These are phyloP conservation scores for Pituophis catenifer DNA, from an alignment of 2,113 vertebrate genomes.

Conservation along the genomic window DNA sequence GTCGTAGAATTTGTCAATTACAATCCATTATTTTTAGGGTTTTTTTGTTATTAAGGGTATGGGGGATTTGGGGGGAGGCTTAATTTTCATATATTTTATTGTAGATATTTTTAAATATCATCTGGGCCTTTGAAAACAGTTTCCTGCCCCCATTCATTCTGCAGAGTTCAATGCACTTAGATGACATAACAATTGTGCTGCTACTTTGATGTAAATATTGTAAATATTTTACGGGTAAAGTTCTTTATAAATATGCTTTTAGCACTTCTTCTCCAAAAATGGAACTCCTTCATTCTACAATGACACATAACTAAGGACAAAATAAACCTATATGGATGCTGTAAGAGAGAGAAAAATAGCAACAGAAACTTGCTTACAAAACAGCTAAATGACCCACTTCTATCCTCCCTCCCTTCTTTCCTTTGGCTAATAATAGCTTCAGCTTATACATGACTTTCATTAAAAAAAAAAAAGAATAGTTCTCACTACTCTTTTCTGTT, in stretches of 20 bases:
- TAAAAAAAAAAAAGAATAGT: background rate
- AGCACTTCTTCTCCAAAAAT: slow-evolving; percentile 9
- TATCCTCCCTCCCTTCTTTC: background rate
- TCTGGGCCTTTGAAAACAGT: background rate
- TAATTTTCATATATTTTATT: background rate
- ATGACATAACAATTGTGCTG: background rate
- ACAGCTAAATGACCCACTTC: background rate
- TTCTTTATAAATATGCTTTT: accelerated
- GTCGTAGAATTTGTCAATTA: background rate
- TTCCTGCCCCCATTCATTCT: background rate
- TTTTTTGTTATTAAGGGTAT: background rate
- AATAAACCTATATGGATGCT: slow-evolving; percentile 60
- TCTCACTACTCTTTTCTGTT: background rate
- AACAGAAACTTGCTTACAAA: slow-evolving; percentile 1
- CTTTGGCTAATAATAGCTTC: background rate
- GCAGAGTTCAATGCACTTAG: background rate
- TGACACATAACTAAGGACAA: slow-evolving; percentile 47
- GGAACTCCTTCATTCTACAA: slow-evolving; percentile 6
- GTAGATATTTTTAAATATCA: background rate
- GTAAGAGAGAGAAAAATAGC: slow-evolving; percentile 35
- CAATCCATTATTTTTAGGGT: background rate
- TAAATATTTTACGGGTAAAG: background rate
- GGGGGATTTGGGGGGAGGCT: background rate
- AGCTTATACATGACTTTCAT: background rate
- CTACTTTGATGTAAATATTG: background rate